phyloP scores from a whole-genome alignment of 2,888 invertebrate genomes.

The Leucoma salicis region DNA sequence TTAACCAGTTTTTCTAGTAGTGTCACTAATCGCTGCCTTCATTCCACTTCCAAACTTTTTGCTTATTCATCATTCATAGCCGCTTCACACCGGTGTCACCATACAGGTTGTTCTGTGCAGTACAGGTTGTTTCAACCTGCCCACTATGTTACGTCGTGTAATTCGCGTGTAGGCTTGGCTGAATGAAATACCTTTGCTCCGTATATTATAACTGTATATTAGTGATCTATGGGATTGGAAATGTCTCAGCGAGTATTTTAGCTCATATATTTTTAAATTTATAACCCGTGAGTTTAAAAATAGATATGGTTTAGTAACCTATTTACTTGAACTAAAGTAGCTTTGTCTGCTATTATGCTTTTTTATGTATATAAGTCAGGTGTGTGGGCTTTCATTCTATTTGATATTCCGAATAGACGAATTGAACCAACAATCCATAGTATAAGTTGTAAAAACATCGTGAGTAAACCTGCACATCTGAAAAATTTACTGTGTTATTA shows the following conservation, averaged over 20 bases:
- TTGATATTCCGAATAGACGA: too few species aligned
- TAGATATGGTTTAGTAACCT: not conserved
- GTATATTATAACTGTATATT: constrained; percentile 21
- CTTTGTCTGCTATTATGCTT: not conserved
- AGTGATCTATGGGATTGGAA: not conserved
- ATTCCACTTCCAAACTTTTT: not conserved
- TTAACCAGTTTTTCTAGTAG: not conserved
- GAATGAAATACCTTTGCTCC: constrained; percentile 17
- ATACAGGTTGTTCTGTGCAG: not conserved
- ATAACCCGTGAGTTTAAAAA: not conserved
- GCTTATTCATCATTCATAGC: not conserved
- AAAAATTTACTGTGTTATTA: too few species aligned
- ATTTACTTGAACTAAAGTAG: not conserved
- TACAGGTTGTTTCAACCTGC: constrained; percentile 2
- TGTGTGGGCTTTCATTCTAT: too few species aligned
- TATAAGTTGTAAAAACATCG: too few species aligned
- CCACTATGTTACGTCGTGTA: constrained; percentile 1
- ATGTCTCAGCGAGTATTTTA: not conserved
- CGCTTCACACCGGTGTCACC: not conserved
- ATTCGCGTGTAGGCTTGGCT: constrained; percentile 4
- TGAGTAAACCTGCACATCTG: too few species aligned
- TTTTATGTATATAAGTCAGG: not conserved
- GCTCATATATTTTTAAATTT: not conserved
- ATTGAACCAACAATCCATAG: too few species aligned
- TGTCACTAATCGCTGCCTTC: not conserved